Percentiles rank a stretch among this genome's conserved stretches.
phyloP scores from a whole-genome alignment of 2,797 vertebrate genomes.

The Lophotriccus pileatus region DNA sequence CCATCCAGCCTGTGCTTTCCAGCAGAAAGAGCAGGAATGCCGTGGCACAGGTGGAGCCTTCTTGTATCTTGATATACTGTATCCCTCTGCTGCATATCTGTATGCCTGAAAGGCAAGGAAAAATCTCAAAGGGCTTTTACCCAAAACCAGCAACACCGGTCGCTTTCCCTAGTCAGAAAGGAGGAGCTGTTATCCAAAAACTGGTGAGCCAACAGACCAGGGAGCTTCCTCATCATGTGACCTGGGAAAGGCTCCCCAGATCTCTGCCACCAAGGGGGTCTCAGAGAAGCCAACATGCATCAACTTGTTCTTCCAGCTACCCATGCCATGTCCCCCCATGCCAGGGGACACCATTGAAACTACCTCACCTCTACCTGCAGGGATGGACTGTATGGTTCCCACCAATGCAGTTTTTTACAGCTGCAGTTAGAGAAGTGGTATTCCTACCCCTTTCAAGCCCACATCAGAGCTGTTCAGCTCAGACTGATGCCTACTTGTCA shows the following conservation, averaged over 20 bases:
- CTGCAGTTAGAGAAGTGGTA: neutral
- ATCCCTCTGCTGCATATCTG: neutral
- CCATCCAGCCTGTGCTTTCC: neutral
- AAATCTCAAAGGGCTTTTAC: neutral
- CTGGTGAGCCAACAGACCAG: accelerated
- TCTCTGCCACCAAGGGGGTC: neutral
- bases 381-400: neutral
- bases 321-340: neutral
- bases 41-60: neutral
- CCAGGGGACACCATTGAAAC: neutral
- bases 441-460: neutral
- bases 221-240: neutral
- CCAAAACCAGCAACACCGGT: neutral
- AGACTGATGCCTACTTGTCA: accelerated
- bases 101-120: neutral
- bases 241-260: neutral
- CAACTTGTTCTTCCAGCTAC: neutral
- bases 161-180: neutral
- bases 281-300: neutral
- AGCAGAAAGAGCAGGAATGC: neutral
- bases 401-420: neutral
- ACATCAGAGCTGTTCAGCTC: neutral
- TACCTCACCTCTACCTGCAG: neutral
- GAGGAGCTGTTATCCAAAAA: neutral
- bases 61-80: neutral